phyloP scores from a whole-genome alignment of 2,113 vertebrate genomes.

The Electrona antarctica region DNA sequence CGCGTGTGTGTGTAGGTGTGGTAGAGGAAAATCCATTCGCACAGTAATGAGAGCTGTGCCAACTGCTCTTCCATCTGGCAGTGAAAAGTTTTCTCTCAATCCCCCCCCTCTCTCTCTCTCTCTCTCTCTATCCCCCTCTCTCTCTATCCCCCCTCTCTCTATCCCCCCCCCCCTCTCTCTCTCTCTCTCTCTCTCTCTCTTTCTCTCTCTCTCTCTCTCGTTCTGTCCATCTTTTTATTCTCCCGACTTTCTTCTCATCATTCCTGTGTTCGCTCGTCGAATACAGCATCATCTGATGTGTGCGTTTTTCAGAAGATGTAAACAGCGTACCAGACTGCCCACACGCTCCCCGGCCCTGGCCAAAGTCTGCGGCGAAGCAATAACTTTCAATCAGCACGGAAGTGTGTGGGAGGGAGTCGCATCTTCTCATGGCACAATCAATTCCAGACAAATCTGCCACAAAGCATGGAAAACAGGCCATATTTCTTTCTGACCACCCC shows the following conservation, averaged over 20 bases:
- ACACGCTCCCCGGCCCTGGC: constrained; percentile 48
- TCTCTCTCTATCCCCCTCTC: not conserved
- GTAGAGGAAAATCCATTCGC: constrained; percentile 64
- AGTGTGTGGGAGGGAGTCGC: constrained; percentile 9
- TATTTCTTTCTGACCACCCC: not conserved
- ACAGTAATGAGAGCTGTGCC: constrained; percentile 73
- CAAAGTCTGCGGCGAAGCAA: constrained; percentile 55
- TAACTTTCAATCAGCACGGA: constrained; percentile 21
- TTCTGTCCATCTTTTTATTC: not conserved
- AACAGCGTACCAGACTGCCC: constrained; percentile 46
- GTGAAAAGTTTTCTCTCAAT: constrained; percentile 58
- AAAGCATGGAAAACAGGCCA: not conserved
- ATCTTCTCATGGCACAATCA: constrained; percentile 3
- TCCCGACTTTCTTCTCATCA: constrained; percentile 58
- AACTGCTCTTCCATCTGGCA: constrained; percentile 78
- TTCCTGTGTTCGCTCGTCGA: constrained; percentile 64
- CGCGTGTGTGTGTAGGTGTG: constrained; percentile 8
- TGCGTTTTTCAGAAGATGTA: constrained; percentile 53
- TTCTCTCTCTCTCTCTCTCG: not conserved
- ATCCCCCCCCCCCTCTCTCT: constrained; percentile 32
- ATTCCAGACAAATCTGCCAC: constrained; percentile 5
- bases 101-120: constrained; percentile 43
- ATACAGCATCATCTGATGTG: constrained; percentile 60
- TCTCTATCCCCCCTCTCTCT: constrained; percentile 21
- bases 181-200: constrained; percentile 30